Conservation (phyloP, 2,888 invertebrate genomes). For the Pyrgus malvae region DNA sequence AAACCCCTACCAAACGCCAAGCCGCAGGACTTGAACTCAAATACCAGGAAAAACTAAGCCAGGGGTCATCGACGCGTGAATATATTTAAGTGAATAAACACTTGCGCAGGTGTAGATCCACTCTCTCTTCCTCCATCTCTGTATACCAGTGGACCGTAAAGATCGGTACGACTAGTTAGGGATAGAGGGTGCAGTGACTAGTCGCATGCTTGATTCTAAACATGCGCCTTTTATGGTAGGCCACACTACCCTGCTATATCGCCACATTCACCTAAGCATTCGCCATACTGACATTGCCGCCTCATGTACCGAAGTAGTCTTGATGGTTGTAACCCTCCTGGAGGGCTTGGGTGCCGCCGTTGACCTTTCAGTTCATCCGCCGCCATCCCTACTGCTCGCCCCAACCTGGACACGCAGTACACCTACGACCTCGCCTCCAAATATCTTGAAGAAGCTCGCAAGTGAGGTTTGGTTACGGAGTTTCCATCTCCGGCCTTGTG, state of each 20-base stretch:
- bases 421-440: conserved; percentile 4
- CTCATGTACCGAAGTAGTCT: background rate
- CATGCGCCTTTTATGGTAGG: background rate
- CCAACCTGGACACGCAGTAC: conserved; percentile 2
- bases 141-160: background rate
- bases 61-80: conserved; percentile 1
- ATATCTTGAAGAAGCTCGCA: conserved; percentile 17
- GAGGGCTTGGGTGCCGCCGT: background rate
- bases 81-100: conserved; percentile 8
- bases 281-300: background rate
- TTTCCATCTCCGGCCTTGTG: conserved; percentile 23
- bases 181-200: background rate
- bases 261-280: background rate
- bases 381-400: conserved; percentile 3
- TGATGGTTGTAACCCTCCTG: background rate
- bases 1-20: background rate
- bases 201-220: background rate
- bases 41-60: background rate
- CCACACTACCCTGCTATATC: background rate
- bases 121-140: background rate
- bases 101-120: no score
- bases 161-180: background rate
- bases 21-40: background rate
- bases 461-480: conserved; percentile 16
- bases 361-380: conserved; percentile 7